Conservation (phyloP, 2,888 invertebrate genomes). For the Odontothrips loti region DNA sequence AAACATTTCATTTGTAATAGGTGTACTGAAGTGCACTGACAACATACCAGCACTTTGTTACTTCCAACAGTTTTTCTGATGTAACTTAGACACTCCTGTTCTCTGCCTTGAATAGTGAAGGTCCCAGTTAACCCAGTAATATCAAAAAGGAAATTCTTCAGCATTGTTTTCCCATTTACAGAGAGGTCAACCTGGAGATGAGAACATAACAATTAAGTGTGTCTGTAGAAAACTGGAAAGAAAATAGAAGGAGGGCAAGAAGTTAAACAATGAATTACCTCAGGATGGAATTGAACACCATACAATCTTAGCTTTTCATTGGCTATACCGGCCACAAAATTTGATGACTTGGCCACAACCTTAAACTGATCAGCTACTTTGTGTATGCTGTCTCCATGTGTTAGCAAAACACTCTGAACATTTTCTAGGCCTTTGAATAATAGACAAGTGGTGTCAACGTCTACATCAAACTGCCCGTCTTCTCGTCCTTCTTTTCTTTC, state of each 20-base stretch:
- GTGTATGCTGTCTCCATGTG: conserved; percentile 95
- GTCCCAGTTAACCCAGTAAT: conserved; percentile 80
- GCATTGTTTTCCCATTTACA: conserved; percentile 81
- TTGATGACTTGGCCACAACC: conserved; percentile 77
- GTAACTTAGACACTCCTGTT: conserved; percentile 85
- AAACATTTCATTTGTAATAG: conserved; percentile 29
- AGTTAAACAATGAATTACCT: conserved; percentile 55
- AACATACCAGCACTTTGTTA: conserved; percentile 85
- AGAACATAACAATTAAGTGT: conserved; percentile 24
- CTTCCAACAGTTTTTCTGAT: conserved; percentile 84
- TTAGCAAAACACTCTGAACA: conserved; percentile 84
- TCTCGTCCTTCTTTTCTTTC: conserved; percentile 81
- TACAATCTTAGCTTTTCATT: conserved; percentile 86
- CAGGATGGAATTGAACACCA: conserved; percentile 98
- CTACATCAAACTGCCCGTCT: conserved; percentile 88
- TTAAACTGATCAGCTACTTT: conserved; percentile 85
- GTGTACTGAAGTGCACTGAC: conserved; percentile 22
- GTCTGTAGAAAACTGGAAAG: not conserved
- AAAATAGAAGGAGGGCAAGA: conserved; percentile 6
- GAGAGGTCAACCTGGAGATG: conserved; percentile 79
- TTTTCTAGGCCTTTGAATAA: conserved; percentile 74
- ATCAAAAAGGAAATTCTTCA: conserved; percentile 91
- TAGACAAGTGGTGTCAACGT: conserved; percentile 81
- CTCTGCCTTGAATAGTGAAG: conserved; percentile 83
- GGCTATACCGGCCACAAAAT: conserved; percentile 82